Conservation (phyloP, 1,140 invertebrate species). For the Drosophila sechellia region DNA sequence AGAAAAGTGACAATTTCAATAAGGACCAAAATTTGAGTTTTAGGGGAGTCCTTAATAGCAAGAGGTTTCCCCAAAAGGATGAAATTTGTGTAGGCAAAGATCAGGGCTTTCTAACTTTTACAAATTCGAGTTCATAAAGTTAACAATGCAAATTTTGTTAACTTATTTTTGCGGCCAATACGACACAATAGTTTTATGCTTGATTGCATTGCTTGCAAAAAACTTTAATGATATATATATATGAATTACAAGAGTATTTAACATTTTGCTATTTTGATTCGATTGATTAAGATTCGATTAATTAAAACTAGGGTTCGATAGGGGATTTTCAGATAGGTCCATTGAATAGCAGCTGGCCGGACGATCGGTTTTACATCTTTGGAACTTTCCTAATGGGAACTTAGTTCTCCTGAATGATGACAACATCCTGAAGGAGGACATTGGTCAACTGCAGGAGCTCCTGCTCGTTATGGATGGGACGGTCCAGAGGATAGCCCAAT, state of each 20-base stretch:
- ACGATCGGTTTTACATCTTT: neutral
- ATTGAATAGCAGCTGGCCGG: neutral
- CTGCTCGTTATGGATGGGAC: slow-evolving; percentile 70
- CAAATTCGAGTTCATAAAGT: neutral
- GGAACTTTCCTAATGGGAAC: too few relatives aligned
- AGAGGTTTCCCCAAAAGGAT: neutral
- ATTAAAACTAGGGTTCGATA: slow-evolving; percentile 30
- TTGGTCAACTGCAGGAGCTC: slow-evolving; percentile 73
- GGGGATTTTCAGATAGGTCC: slow-evolving; percentile 4
- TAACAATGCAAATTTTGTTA: too few relatives aligned
- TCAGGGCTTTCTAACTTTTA: too few relatives aligned
- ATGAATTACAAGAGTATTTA: slow-evolving; percentile 28
- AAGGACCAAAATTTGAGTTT: neutral
- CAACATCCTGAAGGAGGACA: slow-evolving; percentile 73
- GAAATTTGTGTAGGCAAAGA: neutral
- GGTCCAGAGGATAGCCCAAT: slow-evolving; percentile 84
- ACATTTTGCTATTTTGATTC: slow-evolving; percentile 12
- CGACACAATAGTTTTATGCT: slow-evolving; percentile 38
- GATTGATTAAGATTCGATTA: slow-evolving; percentile 10
- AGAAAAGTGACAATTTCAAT: slow-evolving; percentile 29
- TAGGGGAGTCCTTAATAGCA: neutral
- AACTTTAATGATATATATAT: slow-evolving; percentile 48
- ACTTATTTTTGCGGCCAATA: too few relatives aligned
- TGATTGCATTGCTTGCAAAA: slow-evolving; percentile 62
- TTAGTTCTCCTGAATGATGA: slow-evolving; percentile 76